phyloP scores from a whole-genome alignment of 2,113 vertebrate genomes.

The Scartelaos histophorus region DNA sequence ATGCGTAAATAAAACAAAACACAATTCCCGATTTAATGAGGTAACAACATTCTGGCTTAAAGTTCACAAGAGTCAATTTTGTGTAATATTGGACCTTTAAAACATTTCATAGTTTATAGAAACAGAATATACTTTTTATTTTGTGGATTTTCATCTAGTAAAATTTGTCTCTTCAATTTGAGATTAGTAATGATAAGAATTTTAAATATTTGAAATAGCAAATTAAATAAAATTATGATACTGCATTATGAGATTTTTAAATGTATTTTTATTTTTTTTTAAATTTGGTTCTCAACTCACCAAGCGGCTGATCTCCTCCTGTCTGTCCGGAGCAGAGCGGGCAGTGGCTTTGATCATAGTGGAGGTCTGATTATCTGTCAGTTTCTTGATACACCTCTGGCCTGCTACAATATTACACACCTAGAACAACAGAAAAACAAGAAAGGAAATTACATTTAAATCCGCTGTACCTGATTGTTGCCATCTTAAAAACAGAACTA shows the following conservation, averaged over 20 bases:
- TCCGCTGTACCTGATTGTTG: no score
- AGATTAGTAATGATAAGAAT: not conserved
- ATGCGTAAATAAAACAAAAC: no score
- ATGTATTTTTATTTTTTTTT: not conserved
- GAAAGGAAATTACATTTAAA: not conserved
- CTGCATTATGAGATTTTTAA: no score
- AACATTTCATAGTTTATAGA: no score
- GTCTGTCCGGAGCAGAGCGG: conserved; percentile 94
- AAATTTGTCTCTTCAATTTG: no score
- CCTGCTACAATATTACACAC: conserved; percentile 99
- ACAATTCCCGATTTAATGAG: no score
- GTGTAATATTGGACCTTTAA: no score
- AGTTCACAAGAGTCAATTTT: no score
- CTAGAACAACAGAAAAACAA: conserved; percentile 63
- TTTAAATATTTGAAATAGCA: not conserved
- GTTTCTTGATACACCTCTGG: conserved; percentile 97
- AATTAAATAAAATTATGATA: not conserved
- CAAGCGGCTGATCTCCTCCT: conserved; percentile 97
- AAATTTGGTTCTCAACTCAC: conserved; percentile 76
- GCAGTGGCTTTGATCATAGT: conserved; percentile 99
- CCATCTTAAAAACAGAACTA: no score
- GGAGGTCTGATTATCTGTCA: conserved; percentile 99
- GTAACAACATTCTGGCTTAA: no score
- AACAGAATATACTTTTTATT: no score
- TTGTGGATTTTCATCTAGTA: no score